Evolutionary conservation across 1,140 invertebrate genomes (phyloP), one percentile per base, ranked within the genome.

Genomic region (Potamilus streckersoni): DNA sequence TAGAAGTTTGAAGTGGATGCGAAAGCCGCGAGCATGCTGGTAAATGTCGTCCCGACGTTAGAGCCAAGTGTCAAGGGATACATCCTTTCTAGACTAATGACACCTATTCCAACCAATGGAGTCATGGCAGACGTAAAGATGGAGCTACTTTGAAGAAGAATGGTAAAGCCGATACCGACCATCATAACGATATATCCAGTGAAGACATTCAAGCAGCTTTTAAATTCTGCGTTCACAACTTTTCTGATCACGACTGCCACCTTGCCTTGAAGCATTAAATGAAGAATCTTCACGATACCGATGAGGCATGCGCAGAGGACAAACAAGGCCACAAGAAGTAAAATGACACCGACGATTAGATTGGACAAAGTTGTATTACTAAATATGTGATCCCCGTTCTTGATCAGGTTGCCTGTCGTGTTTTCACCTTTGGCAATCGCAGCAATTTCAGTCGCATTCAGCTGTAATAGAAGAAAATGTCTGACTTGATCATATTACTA

Each of bases 41-140:
- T 93, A 27, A 91, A 91, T 0, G 93, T 94, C 19, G 93, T 93
- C 13, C 93, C 93, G 71, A 93, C 89, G 82, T 93, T 93, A 8
- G 92, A 91, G 6, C 93, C 93, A 13, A 93, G 83, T 15, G 92
- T 92, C 49, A 93, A 83, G 0, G 93, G 93, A 82, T 93, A 93
- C 79, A 93, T 91, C 58, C 92, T 82, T 67, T 93, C 92, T 49
- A 93, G 74, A 19, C 89, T 89, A 19, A 93, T 90, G 38, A 93
- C 90, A 3, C 93, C 93, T 13, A 93, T 79, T 5, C 93, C 93
- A n/a, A 93, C 92, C 17, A 93, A 85, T 12, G 93, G 93, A 8
- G 92, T 93, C 13, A 93, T 85, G 2, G 92, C 90, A 15, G 93
- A 93, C 1, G 93, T 93, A 82, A 93, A 93, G 17, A 93, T 91